Conservation (phyloP, 2,888 invertebrate species). For the Melolontha melolontha region DNA sequence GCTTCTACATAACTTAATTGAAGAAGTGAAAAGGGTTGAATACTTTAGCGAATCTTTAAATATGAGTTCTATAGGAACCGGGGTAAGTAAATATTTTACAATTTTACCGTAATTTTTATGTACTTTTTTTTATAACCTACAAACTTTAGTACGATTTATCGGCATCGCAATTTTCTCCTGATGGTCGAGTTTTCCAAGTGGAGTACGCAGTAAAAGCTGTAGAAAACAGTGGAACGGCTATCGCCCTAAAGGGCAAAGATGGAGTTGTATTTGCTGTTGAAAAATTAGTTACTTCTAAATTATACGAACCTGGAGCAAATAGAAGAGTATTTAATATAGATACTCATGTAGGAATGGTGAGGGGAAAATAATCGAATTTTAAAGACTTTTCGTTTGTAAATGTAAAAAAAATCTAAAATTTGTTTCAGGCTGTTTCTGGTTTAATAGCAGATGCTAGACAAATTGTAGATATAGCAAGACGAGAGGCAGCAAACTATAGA, state of each 20-base stretch:
- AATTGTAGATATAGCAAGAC: conserved; percentile 91
- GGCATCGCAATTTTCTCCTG: conserved; percentile 99
- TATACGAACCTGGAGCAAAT: conserved; percentile 93
- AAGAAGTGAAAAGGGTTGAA: not conserved
- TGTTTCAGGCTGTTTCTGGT: conserved; percentile 85
- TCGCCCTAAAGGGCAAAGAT: conserved; percentile 94
- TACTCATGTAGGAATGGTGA: conserved; percentile 92
- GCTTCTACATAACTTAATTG: not conserved
- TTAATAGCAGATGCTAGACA: conserved; percentile 94
- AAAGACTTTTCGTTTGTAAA: not conserved
- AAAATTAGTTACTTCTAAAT: conserved; percentile 92
- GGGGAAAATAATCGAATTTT: conserved; percentile 48
- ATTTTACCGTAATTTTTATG: conserved; percentile 13
- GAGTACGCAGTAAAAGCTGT: conserved; percentile 99
- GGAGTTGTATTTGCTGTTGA: conserved; percentile 98
- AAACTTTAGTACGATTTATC: conserved; percentile 94
- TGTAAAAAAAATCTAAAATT: conserved; percentile 5
- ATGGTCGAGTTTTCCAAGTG: conserved; percentile 99
- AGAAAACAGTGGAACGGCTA: conserved; percentile 89
- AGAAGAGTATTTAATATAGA: conserved; percentile 94
- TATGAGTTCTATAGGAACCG: conserved; percentile 91
- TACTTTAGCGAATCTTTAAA: not conserved
- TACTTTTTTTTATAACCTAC: conserved; percentile 38
- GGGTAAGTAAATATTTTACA: conserved; percentile 73
- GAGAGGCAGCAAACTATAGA: conserved; percentile 94